Base-by-base conservation (phyloP, 2,888 invertebrate species). In the Strigamia maritima region DNA sequence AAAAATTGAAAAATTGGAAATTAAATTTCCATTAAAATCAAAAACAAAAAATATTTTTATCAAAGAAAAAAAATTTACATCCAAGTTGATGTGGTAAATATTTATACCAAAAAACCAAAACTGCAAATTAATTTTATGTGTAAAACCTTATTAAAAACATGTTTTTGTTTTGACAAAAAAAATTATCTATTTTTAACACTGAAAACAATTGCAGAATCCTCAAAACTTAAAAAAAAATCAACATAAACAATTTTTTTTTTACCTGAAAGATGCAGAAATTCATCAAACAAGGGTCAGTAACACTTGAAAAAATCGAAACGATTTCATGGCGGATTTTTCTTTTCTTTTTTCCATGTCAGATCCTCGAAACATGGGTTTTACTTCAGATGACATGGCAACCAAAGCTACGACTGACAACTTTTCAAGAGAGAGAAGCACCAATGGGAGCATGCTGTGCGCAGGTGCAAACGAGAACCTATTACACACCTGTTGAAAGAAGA, bases 401-500 rank as follows among this genome's bases (percentile, higher is more conserved):
- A 60, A 60, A 60, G 60, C 60, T 19, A 60, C 60, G 60, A 60
- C 60, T 60, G 60, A 60, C 60, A 60, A 60, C 60, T 60, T 60
- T 60, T 60, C 60, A 14, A 19, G 4, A 7, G 16, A 8, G n/a
- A 24, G 22, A n/a, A n/a, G 24, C 60, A 60, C 60, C 60, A 19
- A 24, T 60, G 60, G 60, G 24, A 60, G 24, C 7, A 24, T 6
- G 24, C 24, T 24, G 60, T 60, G 60, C 60, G 60, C 60, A 60
- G 60, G 60, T 60, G 60, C 60, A 12, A 60, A 3, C n/a, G 60
- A 60, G 60, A 60, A n/a, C 60, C 60, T 60, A 60, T 60, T 60
- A 60, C 60, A 60, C 60, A 60, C 60, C 60, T 60, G 60, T 60
- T 60, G 60, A 60, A 60, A 60, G 60, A 60, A n/a, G 60, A 60